Base-by-base conservation (phyloP, 92 coral and sea anemone genomes). In the Muricea muricata region DNA sequence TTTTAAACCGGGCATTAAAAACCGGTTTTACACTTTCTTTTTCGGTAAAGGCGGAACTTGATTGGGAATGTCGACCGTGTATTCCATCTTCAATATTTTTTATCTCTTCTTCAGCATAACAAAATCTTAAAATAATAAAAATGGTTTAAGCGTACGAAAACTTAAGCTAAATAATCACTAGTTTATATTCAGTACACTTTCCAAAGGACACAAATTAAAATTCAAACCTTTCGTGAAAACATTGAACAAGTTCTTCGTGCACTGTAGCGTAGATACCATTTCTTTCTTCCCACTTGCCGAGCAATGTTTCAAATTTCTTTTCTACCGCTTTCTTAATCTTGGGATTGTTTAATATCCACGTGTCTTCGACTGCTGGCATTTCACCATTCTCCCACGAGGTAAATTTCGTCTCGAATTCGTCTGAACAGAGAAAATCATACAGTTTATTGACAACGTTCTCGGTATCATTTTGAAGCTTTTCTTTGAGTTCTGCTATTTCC, bases 211-310 rank as follows among this genome's bases (percentile, higher is more conserved):
- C 42, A 37, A 37, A 9, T 37, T 52, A 65, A 42, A 39, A 25
- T 29, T 70, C 18, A 45, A 24, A 87, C 50, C 68, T 46, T 30
- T 54, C 18, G 10, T 56, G 87, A 82, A 87, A 82, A 70, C 82
- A 52, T 20, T 65, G 28, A 26, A 87, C 17, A 18, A 87, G 79
- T 13, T 75, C 76, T 0, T 52, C 7, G 41, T 86, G 84, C 13
- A 86, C 79, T 39, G 45, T 26, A 32, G 63, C 78, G 66, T 81
- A 78, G 41, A 82, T 77, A 20, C 71, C 77, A 39, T 82, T 47
- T 35, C 72, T 66, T 61, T 82, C 88, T 52, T 87, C 91, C 91
- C 91, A 87, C 12, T 61, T 66, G 32, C 24, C 20, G 21, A 87
- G 61, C 54, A 65, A 41, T 1, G 58, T 81, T 42, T 42, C 71